Conservation (phyloP, 1,140 invertebrate genomes). For the Drosophila dunni region DNA sequence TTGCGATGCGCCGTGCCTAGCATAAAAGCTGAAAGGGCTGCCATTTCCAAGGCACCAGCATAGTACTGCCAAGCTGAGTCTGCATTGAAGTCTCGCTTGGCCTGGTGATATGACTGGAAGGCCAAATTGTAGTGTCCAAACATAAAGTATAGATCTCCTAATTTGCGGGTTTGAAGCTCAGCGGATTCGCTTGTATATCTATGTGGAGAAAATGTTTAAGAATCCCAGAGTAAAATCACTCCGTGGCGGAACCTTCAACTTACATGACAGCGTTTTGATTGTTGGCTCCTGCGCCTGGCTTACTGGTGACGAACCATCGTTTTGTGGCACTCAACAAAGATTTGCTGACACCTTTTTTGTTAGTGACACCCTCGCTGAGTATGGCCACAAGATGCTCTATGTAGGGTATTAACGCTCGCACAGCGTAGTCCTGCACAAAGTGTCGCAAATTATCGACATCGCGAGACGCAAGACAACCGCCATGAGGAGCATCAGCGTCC, state of each 20-base stretch:
- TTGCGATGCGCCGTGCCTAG: slow-evolving; percentile 91
- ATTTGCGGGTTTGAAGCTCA: slow-evolving; percentile 95
- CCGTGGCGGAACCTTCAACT: slow-evolving; percentile 53
- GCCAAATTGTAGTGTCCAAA: slow-evolving; percentile 97
- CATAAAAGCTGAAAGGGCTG: slow-evolving; percentile 96
- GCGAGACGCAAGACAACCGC: slow-evolving; percentile 90
- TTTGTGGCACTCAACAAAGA: slow-evolving; percentile 97
- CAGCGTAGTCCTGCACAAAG: slow-evolving; percentile 94
- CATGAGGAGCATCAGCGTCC: slow-evolving; percentile 87
- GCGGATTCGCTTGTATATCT: slow-evolving; percentile 95
- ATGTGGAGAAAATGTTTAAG: slow-evolving; percentile 1
- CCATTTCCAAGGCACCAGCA: slow-evolving; percentile 98
- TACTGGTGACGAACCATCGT: slow-evolving; percentile 96
- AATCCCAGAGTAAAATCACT: background rate
- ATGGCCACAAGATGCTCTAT: slow-evolving; percentile 94
- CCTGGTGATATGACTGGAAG: slow-evolving; percentile 96
- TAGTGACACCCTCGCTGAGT: slow-evolving; percentile 93
- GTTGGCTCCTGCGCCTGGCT: slow-evolving; percentile 89
- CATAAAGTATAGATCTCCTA: slow-evolving; percentile 98
- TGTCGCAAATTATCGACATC: slow-evolving; percentile 94
- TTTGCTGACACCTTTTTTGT: slow-evolving; percentile 95
- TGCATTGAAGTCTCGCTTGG: slow-evolving; percentile 97
- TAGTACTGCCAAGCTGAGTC: slow-evolving; percentile 99
- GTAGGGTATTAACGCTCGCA: slow-evolving; percentile 94
- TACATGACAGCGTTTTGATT: slow-evolving; percentile 93